Evolutionary conservation across 2,888 invertebrate genomes (phyloP).

Genomic region (Plagodis pulveraria): DNA sequence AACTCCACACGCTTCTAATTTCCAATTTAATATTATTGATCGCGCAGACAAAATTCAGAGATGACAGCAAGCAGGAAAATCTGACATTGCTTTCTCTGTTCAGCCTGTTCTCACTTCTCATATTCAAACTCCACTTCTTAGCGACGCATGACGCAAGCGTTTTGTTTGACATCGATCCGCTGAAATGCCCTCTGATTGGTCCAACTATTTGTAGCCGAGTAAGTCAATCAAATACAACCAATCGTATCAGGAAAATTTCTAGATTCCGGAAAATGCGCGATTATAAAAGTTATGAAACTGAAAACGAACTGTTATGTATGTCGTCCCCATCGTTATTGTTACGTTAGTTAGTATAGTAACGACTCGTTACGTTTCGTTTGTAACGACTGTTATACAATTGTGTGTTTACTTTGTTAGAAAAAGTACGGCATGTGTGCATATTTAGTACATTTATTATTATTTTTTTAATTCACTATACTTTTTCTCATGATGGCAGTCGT

Average conservation of each 20-base stretch:
- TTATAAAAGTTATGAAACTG: background rate
- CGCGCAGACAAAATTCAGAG: slow-evolving; percentile 61
- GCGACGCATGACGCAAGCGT: slow-evolving; percentile 17
- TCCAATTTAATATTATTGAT: slow-evolving; percentile 76
- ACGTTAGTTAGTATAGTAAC: no score
- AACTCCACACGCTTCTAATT: slow-evolving; percentile 66
- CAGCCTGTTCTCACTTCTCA: slow-evolving; percentile 30
- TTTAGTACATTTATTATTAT: no score
- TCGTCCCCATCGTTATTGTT: background rate
- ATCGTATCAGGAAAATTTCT: slow-evolving; percentile 37
- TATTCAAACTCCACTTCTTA: background rate
- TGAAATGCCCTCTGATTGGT: slow-evolving; percentile 50
- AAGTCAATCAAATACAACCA: slow-evolving; percentile 37
- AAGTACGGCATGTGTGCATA: no score
- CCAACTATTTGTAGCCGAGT: background rate
- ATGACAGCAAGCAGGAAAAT: slow-evolving; percentile 61
- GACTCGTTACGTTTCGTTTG: no score
- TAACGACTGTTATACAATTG: no score
- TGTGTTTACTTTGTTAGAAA: no score
- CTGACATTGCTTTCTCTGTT: slow-evolving; percentile 46
- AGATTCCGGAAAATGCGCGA: slow-evolving; percentile 38
- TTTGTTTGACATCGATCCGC: slow-evolving; percentile 51
- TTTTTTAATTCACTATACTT: no score
- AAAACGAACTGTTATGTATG: slow-evolving; percentile 11
- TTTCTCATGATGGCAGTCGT: no score